These are phyloP conservation scores for Gortyna flavago DNA, from an alignment of 2,888 invertebrate genomes.

Conservation along the genomic window DNA sequence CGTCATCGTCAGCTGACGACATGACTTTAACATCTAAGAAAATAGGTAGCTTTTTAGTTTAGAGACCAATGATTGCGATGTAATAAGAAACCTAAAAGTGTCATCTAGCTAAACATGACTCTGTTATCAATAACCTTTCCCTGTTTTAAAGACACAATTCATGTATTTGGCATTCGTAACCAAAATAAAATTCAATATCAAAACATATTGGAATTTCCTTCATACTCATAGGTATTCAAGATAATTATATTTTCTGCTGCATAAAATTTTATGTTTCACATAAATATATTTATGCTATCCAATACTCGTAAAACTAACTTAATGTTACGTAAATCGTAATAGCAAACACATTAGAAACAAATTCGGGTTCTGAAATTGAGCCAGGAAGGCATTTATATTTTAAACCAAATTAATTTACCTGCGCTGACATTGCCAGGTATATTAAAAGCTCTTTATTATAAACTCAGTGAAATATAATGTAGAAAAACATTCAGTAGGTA, in stretches of 20 bases:
- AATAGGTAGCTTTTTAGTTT: not conserved
- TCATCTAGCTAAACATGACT: not conserved
- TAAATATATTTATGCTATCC: constrained; percentile 55
- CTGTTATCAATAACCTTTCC: not conserved
- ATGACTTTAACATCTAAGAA: constrained; percentile 96
- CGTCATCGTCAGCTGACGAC: constrained; percentile 96
- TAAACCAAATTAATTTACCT: constrained; percentile 35
- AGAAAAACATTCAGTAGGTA: not conserved
- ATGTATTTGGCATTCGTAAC: not conserved
- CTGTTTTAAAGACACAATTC: not conserved
- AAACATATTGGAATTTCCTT: constrained; percentile 17
- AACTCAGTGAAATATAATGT: constrained; percentile 1
- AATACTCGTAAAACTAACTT: constrained; percentile 57
- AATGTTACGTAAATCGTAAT: constrained; percentile 52
- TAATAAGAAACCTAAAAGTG: not conserved
- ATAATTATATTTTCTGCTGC: constrained; percentile 39
- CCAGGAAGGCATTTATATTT: constrained; percentile 42
- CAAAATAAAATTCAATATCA: constrained; percentile 32
- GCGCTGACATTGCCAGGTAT: constrained; percentile 4
- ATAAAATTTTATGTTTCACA: constrained; percentile 57
- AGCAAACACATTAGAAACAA: constrained; percentile 47
- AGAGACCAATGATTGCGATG: not conserved
- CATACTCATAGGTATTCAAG: constrained; percentile 19
- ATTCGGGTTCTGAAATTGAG: constrained; percentile 39
- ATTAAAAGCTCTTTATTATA: constrained; percentile 9